Percentiles rank a stretch among this genome's conserved stretches.
phyloP scores from a whole-genome alignment of 2,113 vertebrate species.

The Ploceus nigricollis region DNA sequence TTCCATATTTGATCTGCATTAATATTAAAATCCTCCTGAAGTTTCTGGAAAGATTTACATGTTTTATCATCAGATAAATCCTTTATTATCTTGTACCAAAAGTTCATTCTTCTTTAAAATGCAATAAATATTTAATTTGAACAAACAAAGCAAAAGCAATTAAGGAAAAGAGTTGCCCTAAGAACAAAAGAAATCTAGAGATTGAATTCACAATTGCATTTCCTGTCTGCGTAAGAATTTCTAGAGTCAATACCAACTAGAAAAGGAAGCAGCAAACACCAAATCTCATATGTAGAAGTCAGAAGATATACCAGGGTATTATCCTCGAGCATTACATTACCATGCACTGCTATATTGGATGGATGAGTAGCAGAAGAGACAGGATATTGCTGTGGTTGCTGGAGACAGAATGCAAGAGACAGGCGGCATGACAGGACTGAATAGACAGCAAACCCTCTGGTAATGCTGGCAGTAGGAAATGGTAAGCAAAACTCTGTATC shows the following conservation, averaged over 20 bases:
- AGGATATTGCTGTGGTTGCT: background rate
- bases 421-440: background rate
- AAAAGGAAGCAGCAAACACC: background rate
- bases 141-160: conserved; percentile 17
- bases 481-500: background rate
- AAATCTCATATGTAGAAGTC: background rate
- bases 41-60: conserved; percentile 60
- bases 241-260: background rate
- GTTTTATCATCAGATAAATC: conserved; percentile 56
- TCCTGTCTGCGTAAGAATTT: background rate
- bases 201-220: background rate
- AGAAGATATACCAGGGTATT: background rate
- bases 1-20: conserved; percentile 57
- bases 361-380: background rate
- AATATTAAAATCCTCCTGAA: conserved; percentile 55
- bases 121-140: conserved; percentile 56
- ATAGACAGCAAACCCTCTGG: background rate
- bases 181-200: background rate
- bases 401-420: background rate
- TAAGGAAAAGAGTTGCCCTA: background rate
- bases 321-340: background rate
- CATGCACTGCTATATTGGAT: background rate
- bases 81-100: conserved; percentile 53
- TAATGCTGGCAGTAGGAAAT: background rate
- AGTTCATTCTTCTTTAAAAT: conserved; percentile 37